Base-by-base conservation (phyloP, 2,113 vertebrate species). In the Rhodinocichla rosea region DNA sequence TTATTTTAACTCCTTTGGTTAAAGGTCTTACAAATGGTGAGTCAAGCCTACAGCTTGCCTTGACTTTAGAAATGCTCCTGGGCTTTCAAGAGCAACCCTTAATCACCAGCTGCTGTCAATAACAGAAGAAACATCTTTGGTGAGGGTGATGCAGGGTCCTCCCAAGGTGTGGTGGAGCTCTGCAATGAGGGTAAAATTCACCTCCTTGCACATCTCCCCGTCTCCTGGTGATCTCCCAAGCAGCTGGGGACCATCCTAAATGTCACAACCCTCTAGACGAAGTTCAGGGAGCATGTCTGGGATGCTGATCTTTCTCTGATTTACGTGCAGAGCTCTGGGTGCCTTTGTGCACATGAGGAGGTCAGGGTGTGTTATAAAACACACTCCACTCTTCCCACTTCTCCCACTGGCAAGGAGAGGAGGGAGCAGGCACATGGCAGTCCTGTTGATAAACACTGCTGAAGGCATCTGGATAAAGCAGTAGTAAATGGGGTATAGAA, bases 321-420 rank as follows among this genome's bases (percentile, higher is more conserved):
- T 68, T 69, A n/a, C 22, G 9, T 6, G 23, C 40, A 42, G 42
- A 71, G 28, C 30, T 78, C 56, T 44, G 45, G 9, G 15, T 82
- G n/a, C 18, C 35, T 83, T 50, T n/a, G 8, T 16, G 27, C 5
- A 17, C 30, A 1, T 1, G 3, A 1, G 0, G 6, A n/a, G 28
- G 15, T 5, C 30, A 30, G 27, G 42, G 10, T 17, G 9, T 52
- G 18, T 28, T 62, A 26, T 8, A 68, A 56, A 67, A 33, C 9
- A 5, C n/a, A 23, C 11, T 47, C 26, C 8, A 2, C 15, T 33
- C 21, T 4, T 69, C 39, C 33, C 53, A 67, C 19, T 77, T 55
- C 21, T 91, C 27, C 45, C 42, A 5, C 78, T 33, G 39, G 47
- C 23, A 40, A 76, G 44, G 47, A 52, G 24, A 75, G 23, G 57